Evolutionary conservation across 1,140 invertebrate species (phyloP).

Genomic region (honey bee (Apis mellifera)): Amel_HAv3.1 CM009945.2:6306501-6307000

Average conservation of each 20-base stretch:
- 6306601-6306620: too few relatives aligned
- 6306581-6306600: slow-evolving; percentile 49
- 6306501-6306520: slow-evolving; percentile 32
- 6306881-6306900: neutral
- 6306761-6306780: neutral
- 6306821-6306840: neutral
- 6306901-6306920: slow-evolving; percentile 44
- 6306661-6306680: too few relatives aligned
- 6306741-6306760: neutral
- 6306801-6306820: too few relatives aligned
- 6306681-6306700: too few relatives aligned
- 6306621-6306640: neutral
- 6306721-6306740: too few relatives aligned
- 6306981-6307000: neutral
- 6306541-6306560: neutral
- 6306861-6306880: slow-evolving; percentile 3
- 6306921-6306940: slow-evolving; percentile 8
- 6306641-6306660: too few relatives aligned
- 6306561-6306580: slow-evolving; percentile 28
- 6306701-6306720: too few relatives aligned
- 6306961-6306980: neutral
- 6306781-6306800: neutral
- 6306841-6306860: neutral
- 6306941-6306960: neutral
- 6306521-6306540: neutral